Percentiles rank a stretch among this genome's conserved stretches.
phyloP scores from a whole-genome alignment of 2,888 invertebrate species.

The Adela reaumurella region DNA sequence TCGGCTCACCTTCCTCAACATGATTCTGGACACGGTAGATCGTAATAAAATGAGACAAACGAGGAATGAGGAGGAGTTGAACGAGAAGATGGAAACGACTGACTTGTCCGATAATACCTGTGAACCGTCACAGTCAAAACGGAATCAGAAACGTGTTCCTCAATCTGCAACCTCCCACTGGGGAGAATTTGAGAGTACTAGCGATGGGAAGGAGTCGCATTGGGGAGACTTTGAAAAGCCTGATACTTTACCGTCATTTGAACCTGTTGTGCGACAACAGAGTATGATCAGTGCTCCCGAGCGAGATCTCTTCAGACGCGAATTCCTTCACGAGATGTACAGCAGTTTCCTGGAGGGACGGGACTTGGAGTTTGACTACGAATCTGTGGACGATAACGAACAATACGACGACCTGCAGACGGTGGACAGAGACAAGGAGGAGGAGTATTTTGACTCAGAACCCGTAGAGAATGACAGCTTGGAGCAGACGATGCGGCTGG shows the following conservation, averaged over 20 bases:
- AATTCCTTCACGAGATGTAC: slow-evolving; percentile 83
- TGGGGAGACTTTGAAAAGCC: slow-evolving; percentile 58
- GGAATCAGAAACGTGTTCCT: no score
- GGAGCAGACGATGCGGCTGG: slow-evolving; percentile 37
- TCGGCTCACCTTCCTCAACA: slow-evolving; percentile 65
- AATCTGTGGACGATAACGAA: slow-evolving; percentile 74
- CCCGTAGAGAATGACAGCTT: slow-evolving; percentile 44
- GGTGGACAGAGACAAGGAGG: slow-evolving; percentile 71
- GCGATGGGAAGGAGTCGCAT: slow-evolving; percentile 20
- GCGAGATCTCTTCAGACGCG: slow-evolving; percentile 65
- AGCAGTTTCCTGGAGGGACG: slow-evolving; percentile 78
- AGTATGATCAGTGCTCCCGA: slow-evolving; percentile 54
- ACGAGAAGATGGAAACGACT: slow-evolving; percentile 50
- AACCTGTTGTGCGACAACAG: slow-evolving; percentile 28
- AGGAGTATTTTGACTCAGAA: slow-evolving; percentile 87
- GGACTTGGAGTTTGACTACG: slow-evolving; percentile 81
- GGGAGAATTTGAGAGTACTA: slow-evolving; percentile 17
- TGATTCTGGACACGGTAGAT: slow-evolving; percentile 79
- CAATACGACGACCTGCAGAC: slow-evolving; percentile 74
- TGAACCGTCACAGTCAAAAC: slow-evolving; percentile 1
- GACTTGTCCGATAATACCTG: slow-evolving; percentile 21
- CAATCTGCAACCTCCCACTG: slow-evolving; percentile 13
- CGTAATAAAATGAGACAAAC: slow-evolving; percentile 62
- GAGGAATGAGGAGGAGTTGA: slow-evolving; percentile 58
- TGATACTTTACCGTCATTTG: slow-evolving; percentile 21